Conservation (phyloP, 2,113 vertebrate species). For the Oreochromis aureus region DNA sequence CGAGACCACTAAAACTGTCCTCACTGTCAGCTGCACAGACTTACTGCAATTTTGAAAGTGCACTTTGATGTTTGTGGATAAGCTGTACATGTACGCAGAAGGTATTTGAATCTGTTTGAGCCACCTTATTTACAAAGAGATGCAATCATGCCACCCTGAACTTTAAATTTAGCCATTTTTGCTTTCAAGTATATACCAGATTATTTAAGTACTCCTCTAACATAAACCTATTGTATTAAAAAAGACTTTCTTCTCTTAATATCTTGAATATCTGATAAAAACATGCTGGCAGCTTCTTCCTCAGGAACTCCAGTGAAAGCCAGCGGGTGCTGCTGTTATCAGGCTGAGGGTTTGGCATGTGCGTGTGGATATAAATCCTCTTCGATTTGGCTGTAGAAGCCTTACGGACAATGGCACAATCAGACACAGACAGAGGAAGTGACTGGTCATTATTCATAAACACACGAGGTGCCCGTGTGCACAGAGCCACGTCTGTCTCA, state of each 20-base stretch:
- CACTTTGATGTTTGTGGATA: slow-evolving; percentile 12
- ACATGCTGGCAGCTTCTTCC: slow-evolving; percentile 1
- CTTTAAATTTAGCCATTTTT: background rate
- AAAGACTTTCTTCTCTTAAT: background rate
- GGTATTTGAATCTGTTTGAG: background rate
- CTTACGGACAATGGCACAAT: slow-evolving; percentile 11
- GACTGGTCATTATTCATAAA: slow-evolving; percentile 24
- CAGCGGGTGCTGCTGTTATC: background rate
- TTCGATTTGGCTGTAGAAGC: background rate
- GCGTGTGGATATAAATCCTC: background rate
- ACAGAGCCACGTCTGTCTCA: background rate
- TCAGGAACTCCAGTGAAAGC: background rate
- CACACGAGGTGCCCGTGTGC: background rate
- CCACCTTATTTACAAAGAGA: background rate
- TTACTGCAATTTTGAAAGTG: background rate
- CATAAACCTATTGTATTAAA: background rate
- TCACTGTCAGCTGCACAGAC: background rate
- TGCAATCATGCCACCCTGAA: background rate
- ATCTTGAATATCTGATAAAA: slow-evolving; percentile 4
- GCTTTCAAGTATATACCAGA: background rate
- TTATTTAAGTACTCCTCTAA: background rate
- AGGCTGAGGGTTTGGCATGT: background rate
- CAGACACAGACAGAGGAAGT: slow-evolving; percentile 32
- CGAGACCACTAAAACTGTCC: slow-evolving; percentile 11
- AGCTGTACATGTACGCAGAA: background rate